Evolutionary conservation across 2,797 vertebrate species (phyloP).

Genomic region (Melopsittacus undulatus): DNA sequence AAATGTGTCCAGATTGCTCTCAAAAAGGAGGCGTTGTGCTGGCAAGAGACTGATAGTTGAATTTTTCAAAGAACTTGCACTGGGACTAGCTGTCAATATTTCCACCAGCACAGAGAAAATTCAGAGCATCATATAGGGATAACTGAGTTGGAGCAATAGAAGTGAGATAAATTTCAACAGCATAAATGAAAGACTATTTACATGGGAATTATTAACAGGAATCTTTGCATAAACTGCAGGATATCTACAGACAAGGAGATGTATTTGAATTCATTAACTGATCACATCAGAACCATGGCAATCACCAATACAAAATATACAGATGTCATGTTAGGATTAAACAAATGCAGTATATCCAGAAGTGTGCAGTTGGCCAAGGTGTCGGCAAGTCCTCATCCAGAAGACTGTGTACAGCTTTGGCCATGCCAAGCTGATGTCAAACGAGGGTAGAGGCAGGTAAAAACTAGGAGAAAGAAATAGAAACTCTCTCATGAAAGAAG

Average conservation of each 20-base stretch:
- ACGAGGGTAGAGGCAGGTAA: not conserved
- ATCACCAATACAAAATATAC: not conserved
- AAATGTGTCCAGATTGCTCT: not conserved
- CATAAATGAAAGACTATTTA: not conserved
- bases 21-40: not conserved
- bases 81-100: not conserved
- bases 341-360: not conserved
- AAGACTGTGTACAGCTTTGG: not conserved
- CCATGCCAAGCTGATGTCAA: not conserved
- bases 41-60: not conserved
- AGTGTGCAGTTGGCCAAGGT: fast-evolving
- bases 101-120: not conserved
- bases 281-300: not conserved
- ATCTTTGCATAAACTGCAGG: not conserved
- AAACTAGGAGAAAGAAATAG: not conserved
- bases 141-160: not conserved
- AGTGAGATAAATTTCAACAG: not conserved
- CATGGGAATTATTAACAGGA: not conserved
- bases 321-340: not conserved
- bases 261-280: not conserved
- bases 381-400: not conserved
- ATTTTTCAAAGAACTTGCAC: not conserved
- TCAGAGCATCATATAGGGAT: not conserved
- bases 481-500: not conserved
- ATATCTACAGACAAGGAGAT: not conserved